Base-by-base conservation (phyloP, 1,140 invertebrate genomes). In the Drosophila lacertosa region DNA sequence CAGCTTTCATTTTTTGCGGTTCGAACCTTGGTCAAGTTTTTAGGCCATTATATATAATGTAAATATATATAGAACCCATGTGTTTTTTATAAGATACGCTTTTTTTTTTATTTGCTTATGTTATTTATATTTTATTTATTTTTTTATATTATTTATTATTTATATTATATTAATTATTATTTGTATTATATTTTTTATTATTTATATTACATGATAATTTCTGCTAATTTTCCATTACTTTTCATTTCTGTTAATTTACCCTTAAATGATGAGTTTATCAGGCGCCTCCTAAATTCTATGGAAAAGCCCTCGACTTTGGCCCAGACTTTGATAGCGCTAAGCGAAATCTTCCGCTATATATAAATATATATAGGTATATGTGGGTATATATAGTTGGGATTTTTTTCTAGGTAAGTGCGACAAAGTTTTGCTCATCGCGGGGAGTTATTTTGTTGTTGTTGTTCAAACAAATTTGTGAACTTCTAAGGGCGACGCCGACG, bases 401-500 rank as follows among this genome's bases (percentile, higher is more conserved):
- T 42, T 64, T 45, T 44, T 54, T 55, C 48, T 51, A 9, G 32
- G 11, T 51, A 51, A 51, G 48, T 50, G 29, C 44, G 32, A 50
- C 13, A 59, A 66, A 66, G 24, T 45, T 57, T 48, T 37, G 53
- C 51, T 66, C 20, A 13, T 24, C 26, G 20, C 3, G 18, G 26
- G 29, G 10, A 15, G 24, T 7, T 29, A 7, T 29, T 7, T 11
- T 29, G 15, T 47, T 33, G 24, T 32, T 16, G 40, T 15, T 16
- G 10, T 63, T 40, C 26, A 64, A 58, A 33, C 55, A 58, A 26
- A 54, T 64, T 64, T 24, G 15, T 54, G 2, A 37, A 55, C 62
- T 26, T 64, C 51, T 64, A 64, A 64, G 15, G 32, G 10, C 26
- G 11, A 45, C 29, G 51, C 62, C 62, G 62, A 55, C 62, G 24